Evolutionary conservation across 1,140 invertebrate species (phyloP), one percentile per base, ranked within the genome.

Genomic region (Pantala flavescens): DNA sequence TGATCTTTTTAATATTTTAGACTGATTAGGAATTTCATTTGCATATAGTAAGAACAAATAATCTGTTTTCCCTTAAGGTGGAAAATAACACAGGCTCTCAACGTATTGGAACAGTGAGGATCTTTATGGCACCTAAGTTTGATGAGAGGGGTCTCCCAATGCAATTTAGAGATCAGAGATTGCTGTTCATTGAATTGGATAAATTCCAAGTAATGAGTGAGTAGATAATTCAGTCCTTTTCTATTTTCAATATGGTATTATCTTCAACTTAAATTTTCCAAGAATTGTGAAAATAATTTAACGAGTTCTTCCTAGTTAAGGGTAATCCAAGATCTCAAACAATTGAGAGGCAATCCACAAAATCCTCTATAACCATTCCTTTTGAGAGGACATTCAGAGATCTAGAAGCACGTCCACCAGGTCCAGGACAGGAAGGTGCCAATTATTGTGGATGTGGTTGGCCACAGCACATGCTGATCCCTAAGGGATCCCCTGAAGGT

Each of bases 341-440:
- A 3, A 84, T 90, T 19, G 81, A 80, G 2, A 84, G 89, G 49
- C 78, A 79, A 0, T 90, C 88, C 0, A 80, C 78, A 0, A 82
- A 88, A 0, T 89, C 88, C 1, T 85, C 85, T 19, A 85, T 91
- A 12, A 89, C 88, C 0, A 88, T 90, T 78, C 86, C 88, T 7
- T 88, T 87, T 75, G 88, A 89, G 71, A 82, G 85, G 42, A 88
- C 86, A 9, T 90, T 90, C 83, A 82, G 87, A 19, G 84, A 89
- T 73, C 79, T 90, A 70, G 80, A 85, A 12, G 49, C 36, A 81
- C 81, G 74, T 83, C 16, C 77, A 77, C 11, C 49, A 7, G 16
- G 49, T 77, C 42, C 23, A 73, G 74, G 0, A 73, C 73, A 70
- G 5, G 63, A 75, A 24, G 43, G 24, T 19, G 84, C 19, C 55